Evolutionary conservation across 2,113 vertebrate genomes (phyloP).

Genomic region (Oncorhynchus tshawytscha): DNA sequence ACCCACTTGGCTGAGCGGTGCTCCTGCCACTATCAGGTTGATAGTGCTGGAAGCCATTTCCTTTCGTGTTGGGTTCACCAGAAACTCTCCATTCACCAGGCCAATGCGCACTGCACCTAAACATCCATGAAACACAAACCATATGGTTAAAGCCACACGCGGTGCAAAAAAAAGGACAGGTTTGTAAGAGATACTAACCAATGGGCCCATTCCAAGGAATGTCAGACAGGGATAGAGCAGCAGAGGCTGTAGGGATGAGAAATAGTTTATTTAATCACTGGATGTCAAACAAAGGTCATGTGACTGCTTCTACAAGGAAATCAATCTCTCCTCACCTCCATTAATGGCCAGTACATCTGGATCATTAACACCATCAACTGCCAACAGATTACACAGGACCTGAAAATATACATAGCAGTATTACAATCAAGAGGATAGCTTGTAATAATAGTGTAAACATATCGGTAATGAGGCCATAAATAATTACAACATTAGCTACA

Average conservation of each 20-base stretch:
- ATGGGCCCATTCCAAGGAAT: conserved; percentile 97
- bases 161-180: neutral
- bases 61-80: conserved; percentile 89
- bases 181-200: conserved; percentile 71
- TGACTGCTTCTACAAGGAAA: neutral
- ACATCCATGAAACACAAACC: conserved; percentile 25
- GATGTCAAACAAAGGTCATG: neutral
- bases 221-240: conserved; percentile 91
- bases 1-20: conserved; percentile 87
- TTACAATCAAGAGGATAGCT: neutral
- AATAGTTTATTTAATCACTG: conserved; percentile 9
- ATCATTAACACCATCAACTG: conserved; percentile 92
- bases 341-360: conserved; percentile 95
- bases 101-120: conserved; percentile 93
- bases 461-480: neutral
- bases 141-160: neutral
- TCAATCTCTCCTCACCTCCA: conserved; percentile 78
- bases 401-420: conserved; percentile 59
- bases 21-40: conserved; percentile 87
- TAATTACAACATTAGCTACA: neutral
- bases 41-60: conserved; percentile 87
- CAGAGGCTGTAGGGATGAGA: conserved; percentile 79
- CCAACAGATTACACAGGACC: conserved; percentile 95
- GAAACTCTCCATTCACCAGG: conserved; percentile 80
- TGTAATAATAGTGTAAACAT: neutral